phyloP scores from a whole-genome alignment of 2,888 invertebrate genomes.

The Nycteola revayana region DNA sequence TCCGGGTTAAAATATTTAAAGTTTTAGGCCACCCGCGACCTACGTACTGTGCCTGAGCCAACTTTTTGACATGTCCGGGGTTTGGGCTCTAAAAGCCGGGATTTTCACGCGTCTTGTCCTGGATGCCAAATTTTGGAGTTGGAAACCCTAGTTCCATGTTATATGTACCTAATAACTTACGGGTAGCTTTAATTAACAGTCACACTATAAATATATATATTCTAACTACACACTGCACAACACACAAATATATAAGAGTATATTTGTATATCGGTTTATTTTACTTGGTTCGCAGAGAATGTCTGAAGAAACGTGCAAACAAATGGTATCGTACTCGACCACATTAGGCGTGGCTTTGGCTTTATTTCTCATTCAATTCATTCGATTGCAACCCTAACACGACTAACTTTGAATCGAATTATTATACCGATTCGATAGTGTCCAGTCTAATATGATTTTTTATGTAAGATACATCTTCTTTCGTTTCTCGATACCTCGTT shows the following conservation, averaged over 20 bases:
- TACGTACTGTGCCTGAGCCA: too few species aligned
- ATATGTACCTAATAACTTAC: constrained; percentile 28
- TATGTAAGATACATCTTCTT: constrained; percentile 49
- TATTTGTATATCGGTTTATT: constrained; percentile 63
- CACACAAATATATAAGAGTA: constrained; percentile 32
- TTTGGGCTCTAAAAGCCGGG: too few species aligned
- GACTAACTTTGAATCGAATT: constrained; percentile 71
- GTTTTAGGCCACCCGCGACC: too few species aligned
- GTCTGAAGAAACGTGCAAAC: constrained; percentile 92
- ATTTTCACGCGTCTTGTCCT: too few species aligned
- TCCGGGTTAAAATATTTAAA: too few species aligned
- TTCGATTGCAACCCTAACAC: constrained; percentile 74
- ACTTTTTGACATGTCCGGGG: too few species aligned
- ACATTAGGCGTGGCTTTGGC: constrained; percentile 80
- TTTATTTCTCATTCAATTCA: constrained; percentile 73
- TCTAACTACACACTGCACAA: constrained; percentile 48
- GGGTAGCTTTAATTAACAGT: constrained; percentile 40
- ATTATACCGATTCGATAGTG: constrained; percentile 54
- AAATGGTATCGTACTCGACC: constrained; percentile 85
- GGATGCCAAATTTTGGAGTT: too few species aligned
- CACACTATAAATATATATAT: constrained; percentile 28
- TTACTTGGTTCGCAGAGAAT: constrained; percentile 89
- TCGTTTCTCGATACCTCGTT: constrained; percentile 57
- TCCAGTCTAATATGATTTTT: constrained; percentile 44
- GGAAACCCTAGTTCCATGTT: too few species aligned